phyloP scores from a whole-genome alignment of 2,888 invertebrate species.

The Odontomyia ornata region DNA sequence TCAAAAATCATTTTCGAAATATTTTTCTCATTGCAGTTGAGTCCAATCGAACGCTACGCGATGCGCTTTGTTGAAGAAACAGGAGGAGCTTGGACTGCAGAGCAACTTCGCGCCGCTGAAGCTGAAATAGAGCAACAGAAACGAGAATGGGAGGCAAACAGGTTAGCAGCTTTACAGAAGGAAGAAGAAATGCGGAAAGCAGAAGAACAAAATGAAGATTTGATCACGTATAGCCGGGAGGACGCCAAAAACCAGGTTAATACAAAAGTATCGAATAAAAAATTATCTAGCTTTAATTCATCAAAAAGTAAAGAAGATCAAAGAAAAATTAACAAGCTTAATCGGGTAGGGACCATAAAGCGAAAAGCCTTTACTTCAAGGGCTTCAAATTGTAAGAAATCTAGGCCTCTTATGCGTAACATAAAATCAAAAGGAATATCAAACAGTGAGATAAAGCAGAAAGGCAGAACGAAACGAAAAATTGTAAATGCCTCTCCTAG shows the following conservation, averaged over 20 bases:
- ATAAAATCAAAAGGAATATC: conserved; percentile 10
- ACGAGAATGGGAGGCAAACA: conserved; percentile 87
- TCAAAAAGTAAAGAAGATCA: conserved; percentile 29
- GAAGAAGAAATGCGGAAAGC: conserved; percentile 71
- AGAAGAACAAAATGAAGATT: conserved; percentile 68
- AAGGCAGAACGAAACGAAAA: conserved; percentile 12
- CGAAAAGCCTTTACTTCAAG: conserved; percentile 5
- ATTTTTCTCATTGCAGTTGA: conserved; percentile 84
- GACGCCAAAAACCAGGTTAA: conserved; percentile 88
- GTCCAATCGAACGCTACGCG: conserved; percentile 94
- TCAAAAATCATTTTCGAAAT: no score
- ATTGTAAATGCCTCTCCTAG: neutral
- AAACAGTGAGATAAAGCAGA: conserved; percentile 18
- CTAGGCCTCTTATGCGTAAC: conserved; percentile 13
- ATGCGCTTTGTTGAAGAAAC: conserved; percentile 91
- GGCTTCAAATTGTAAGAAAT: conserved; percentile 12
- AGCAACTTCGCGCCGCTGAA: conserved; percentile 88
- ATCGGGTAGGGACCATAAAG: neutral
- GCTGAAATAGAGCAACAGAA: conserved; percentile 86
- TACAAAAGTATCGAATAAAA: conserved; percentile 59
- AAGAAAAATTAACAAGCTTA: neutral
- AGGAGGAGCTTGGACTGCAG: conserved; percentile 79
- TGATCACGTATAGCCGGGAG: conserved; percentile 79
- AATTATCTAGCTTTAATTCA: neutral
- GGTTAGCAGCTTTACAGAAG: conserved; percentile 75